Evolutionary conservation across 2,797 vertebrate genomes (phyloP).

Genomic region (Cichlasoma orientale): DNA sequence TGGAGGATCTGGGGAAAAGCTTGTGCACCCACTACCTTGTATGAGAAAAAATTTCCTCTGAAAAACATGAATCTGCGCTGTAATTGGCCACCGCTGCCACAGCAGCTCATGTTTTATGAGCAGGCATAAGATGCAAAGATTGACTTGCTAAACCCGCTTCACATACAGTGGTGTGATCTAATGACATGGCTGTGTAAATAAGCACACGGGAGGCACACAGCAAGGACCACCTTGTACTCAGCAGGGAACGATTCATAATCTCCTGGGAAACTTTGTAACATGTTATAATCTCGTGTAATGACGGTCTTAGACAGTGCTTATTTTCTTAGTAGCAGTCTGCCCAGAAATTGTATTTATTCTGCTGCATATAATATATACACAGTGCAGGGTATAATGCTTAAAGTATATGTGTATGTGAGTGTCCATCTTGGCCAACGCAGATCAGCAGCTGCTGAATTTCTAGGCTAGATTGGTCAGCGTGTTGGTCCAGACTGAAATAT

Average conservation of each 20-base stretch:
- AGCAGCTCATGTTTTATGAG: slow-evolving; percentile 61
- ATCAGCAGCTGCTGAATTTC: background rate
- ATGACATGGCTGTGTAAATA: slow-evolving; percentile 69
- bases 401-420: background rate
- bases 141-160: slow-evolving; percentile 58
- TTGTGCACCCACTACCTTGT: slow-evolving; percentile 63
- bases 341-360: background rate
- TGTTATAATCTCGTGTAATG: slow-evolving; percentile 6
- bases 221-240: slow-evolving; percentile 17
- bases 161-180: slow-evolving; percentile 63
- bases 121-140: slow-evolving; percentile 58
- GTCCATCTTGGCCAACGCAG: background rate
- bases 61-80: slow-evolving; percentile 74
- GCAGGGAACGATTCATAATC: background rate
- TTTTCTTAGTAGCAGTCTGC: background rate
- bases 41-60: slow-evolving; percentile 69
- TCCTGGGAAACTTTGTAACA: background rate
- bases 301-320: background rate
- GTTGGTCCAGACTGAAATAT: background rate
- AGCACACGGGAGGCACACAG: slow-evolving; percentile 24
- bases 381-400: background rate
- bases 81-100: slow-evolving; percentile 71
- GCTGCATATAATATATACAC: background rate
- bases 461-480: background rate
- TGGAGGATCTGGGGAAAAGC: slow-evolving; percentile 43